Percentiles rank a stretch among this genome's conserved stretches.
These are phyloP conservation scores for Neodontobutis hainanensis DNA, from an alignment of 2,113 vertebrate genomes.

Conservation along the genomic window DNA sequence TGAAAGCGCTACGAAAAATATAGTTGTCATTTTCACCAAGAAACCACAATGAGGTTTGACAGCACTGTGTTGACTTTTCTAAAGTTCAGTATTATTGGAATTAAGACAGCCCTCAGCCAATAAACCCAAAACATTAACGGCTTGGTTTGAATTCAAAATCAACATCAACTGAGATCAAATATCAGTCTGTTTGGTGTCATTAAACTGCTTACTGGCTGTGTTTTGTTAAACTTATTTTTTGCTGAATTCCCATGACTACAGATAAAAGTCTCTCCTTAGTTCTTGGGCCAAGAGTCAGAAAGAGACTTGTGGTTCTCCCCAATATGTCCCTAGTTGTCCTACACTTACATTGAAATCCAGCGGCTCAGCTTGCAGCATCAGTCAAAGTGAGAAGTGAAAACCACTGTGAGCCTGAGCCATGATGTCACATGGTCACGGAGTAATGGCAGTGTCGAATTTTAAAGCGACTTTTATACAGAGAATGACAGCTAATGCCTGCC, in stretches of 20 bases:
- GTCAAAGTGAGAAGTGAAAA: slow-evolving; percentile 15
- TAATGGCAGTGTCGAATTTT: slow-evolving; percentile 35
- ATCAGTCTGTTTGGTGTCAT: slow-evolving; percentile 41
- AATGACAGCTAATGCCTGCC: slow-evolving; percentile 13
- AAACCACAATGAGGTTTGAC: slow-evolving; percentile 49
- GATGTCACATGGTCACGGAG: slow-evolving; percentile 34
- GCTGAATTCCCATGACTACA: slow-evolving; percentile 27
- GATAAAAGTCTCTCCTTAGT: slow-evolving; percentile 54
- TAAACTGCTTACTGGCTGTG: slow-evolving; percentile 26
- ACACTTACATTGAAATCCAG: slow-evolving; percentile 27
- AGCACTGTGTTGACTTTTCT: slow-evolving; percentile 54
- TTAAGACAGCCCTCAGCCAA: slow-evolving; percentile 47
- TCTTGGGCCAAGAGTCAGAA: slow-evolving; percentile 50
- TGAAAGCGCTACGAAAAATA: slow-evolving; percentile 38
- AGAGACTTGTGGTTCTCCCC: slow-evolving; percentile 6
- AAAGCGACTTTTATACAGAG: slow-evolving; percentile 32
- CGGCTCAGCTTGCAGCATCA: slow-evolving; percentile 9
- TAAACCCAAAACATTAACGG: slow-evolving; percentile 17
- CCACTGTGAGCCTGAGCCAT: slow-evolving; percentile 33
- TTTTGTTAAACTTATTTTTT: slow-evolving; percentile 21
- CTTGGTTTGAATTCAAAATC: slow-evolving; percentile 38
- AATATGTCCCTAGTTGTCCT: slow-evolving; percentile 3
- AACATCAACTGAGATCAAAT: slow-evolving; percentile 54
- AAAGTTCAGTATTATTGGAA: slow-evolving; percentile 41
- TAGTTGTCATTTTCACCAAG: slow-evolving; percentile 32